These are phyloP conservation scores for Narcine bancroftii DNA, from an alignment of 2,113 vertebrate species.

Conservation along the genomic window DNA sequence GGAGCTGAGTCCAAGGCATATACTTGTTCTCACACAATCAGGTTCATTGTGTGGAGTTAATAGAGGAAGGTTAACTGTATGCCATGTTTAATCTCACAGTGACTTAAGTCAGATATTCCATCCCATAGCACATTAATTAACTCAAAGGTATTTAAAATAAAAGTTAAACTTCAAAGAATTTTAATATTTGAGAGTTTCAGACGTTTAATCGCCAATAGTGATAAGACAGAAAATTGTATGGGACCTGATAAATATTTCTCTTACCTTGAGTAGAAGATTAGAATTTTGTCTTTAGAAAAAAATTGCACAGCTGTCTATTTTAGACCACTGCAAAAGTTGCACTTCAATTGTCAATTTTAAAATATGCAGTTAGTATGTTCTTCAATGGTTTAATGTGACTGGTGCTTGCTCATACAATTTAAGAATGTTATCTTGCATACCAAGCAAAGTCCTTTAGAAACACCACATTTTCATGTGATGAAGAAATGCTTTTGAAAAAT, in stretches of 20 bases:
- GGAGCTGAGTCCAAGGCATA: no score
- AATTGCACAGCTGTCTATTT: not conserved
- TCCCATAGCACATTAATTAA: not conserved
- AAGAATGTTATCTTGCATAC: not conserved
- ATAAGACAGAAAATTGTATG: not conserved
- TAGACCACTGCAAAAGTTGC: not conserved
- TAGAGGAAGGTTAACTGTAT: not conserved
- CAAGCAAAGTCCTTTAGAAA: not conserved
- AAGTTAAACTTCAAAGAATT: not conserved
- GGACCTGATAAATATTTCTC: not conserved
- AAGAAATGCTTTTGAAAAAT: slow-evolving; percentile 13
- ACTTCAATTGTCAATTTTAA: not conserved
- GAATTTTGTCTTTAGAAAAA: not conserved
- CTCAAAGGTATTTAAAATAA: not conserved
- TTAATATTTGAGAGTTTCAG: not conserved
- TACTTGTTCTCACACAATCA: not conserved
- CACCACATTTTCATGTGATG: not conserved
- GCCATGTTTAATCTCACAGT: not conserved
- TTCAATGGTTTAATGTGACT: not conserved
- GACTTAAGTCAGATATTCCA: not conserved
- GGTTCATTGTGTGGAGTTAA: not conserved
- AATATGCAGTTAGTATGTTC: not conserved
- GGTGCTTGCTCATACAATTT: not conserved
- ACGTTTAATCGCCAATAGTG: not conserved
- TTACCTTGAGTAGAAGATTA: not conserved